phyloP scores from a whole-genome alignment of 2,888 invertebrate species.

The Meloe dianella region DNA sequence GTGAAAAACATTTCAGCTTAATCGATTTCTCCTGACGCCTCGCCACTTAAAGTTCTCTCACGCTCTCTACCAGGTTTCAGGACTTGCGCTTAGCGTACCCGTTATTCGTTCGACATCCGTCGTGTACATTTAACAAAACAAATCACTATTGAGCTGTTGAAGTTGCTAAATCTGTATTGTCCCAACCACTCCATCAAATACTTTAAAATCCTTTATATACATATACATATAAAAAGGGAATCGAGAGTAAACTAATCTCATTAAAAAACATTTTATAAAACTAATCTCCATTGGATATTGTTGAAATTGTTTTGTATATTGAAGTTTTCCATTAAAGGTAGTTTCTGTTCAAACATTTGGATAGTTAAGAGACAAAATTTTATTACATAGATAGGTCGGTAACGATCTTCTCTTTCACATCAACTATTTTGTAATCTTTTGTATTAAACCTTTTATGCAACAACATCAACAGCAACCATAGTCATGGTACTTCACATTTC shows the following conservation, averaged over 20 bases:
- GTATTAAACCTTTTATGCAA: conserved; percentile 21
- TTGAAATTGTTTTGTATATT: not conserved
- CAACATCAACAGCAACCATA: not conserved
- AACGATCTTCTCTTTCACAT: conserved; percentile 42
- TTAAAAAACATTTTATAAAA: not conserved
- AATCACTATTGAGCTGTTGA: conserved; percentile 30
- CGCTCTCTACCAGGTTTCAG: conserved; percentile 34
- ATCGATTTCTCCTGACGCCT: conserved; percentile 53
- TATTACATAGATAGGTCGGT: conserved; percentile 43
- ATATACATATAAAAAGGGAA: not conserved
- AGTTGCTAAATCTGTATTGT: conserved; percentile 26
- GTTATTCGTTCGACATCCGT: conserved; percentile 35
- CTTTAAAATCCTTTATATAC: not conserved
- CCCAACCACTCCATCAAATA: conserved; percentile 20
- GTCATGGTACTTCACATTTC: conserved; percentile 15
- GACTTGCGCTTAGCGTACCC: conserved; percentile 36
- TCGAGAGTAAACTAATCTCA: not conserved
- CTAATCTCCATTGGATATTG: not conserved
- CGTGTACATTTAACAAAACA: conserved; percentile 33
- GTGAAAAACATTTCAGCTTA: conserved; percentile 55
- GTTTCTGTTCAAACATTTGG: conserved; percentile 45
- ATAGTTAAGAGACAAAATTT: conserved; percentile 44
- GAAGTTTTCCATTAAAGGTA: conserved; percentile 42
- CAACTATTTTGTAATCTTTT: conserved; percentile 35
- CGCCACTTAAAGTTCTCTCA: conserved; percentile 48